These are phyloP conservation scores for Chloebia gouldiae DNA, from an alignment of 2,113 vertebrate genomes.

Conservation along the genomic window DNA sequence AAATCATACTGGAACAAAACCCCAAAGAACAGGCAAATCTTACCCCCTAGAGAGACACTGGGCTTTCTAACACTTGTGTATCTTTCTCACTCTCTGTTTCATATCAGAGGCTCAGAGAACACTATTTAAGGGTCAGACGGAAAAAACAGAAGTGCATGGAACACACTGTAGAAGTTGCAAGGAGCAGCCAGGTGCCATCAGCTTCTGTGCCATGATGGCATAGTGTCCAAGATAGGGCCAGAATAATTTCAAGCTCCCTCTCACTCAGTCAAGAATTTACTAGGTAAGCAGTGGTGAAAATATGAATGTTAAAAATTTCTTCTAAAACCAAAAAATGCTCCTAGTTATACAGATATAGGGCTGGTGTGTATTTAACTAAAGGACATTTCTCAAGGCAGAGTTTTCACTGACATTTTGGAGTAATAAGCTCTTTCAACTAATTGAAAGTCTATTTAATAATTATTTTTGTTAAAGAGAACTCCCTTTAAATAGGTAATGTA, in stretches of 20 bases:
- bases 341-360: background rate
- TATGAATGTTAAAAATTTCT: background rate
- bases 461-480: background rate
- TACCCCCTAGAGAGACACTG: background rate
- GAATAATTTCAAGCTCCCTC: background rate
- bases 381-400: background rate
- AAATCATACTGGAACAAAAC: background rate
- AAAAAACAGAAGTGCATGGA: fast-evolving
- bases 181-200: fast-evolving
- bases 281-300: background rate
- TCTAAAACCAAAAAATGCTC: background rate
- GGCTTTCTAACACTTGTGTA: background rate
- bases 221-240: background rate
- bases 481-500: background rate
- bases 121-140: background rate
- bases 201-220: background rate
- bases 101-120: background rate
- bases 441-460: background rate
- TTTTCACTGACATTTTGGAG: background rate
- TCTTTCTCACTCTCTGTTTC: background rate
- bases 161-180: fast-evolving
- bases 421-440: background rate
- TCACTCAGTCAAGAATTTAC: background rate
- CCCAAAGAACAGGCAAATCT: background rate
- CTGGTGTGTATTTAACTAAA: background rate